Conservation (phyloP, 2,113 vertebrate species). For the Cochlearius cochlearius region DNA sequence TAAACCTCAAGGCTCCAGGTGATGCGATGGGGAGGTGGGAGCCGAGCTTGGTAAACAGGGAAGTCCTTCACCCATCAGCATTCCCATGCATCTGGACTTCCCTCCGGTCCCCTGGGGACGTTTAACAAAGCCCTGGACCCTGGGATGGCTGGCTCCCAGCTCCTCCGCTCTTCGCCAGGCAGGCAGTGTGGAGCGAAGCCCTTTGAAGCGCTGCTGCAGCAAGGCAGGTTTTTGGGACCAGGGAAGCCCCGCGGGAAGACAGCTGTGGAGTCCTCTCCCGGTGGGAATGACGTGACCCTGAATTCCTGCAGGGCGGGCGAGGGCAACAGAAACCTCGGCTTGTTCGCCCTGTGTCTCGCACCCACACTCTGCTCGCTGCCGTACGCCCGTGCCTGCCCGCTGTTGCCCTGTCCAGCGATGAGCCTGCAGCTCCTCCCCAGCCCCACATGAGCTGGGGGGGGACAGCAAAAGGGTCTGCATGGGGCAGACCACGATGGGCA, state of each 20-base stretch:
- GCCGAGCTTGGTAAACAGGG: not conserved
- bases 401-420: not conserved
- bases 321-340: not conserved
- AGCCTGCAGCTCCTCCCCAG: not conserved
- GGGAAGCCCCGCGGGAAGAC: not conserved
- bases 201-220: not conserved
- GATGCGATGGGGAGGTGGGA: not conserved
- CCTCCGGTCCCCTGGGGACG: not conserved
- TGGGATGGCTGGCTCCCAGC: not conserved
- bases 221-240: not conserved
- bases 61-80: not conserved
- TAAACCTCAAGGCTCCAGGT: not conserved
- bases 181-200: not conserved
- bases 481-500: not conserved
- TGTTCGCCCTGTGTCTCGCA: not conserved
- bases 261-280: not conserved
- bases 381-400: accelerated
- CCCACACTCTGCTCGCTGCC: accelerated
- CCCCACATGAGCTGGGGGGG: accelerated
- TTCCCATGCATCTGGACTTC: not conserved
- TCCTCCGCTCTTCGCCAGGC: not conserved
- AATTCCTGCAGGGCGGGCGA: not conserved
- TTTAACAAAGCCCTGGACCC: not conserved
- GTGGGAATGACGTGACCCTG: not conserved
- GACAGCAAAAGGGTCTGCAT: accelerated